phyloP scores from a whole-genome alignment of 2,797 vertebrate species.

The Strix occidentalis region DNA sequence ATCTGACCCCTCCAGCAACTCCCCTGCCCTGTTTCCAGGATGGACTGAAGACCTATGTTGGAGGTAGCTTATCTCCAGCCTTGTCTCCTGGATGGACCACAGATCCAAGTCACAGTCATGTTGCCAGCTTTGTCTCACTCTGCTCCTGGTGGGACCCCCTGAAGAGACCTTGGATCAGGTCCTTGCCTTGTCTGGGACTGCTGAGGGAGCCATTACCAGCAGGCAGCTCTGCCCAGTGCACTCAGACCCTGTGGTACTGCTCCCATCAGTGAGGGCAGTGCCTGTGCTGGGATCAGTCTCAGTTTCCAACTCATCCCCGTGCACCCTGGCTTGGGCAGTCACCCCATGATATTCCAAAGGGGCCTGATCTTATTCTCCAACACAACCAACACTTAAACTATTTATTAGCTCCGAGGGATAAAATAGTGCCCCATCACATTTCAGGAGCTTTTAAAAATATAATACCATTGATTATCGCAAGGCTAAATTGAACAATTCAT shows the following conservation, averaged over 20 bases:
- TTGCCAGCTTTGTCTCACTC: background rate
- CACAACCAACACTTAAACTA: background rate
- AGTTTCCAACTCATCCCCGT: background rate
- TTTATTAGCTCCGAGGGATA: background rate
- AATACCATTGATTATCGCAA: background rate
- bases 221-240: background rate
- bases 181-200: background rate
- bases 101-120: background rate
- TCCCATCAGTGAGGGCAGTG: background rate
- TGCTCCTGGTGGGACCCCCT: background rate
- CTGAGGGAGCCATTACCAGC: background rate
- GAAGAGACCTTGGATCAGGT: background rate
- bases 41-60: background rate
- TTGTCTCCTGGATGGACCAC: background rate
- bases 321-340: background rate
- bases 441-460: background rate
- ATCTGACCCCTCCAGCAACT: background rate
- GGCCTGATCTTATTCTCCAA: background rate
- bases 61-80: background rate
- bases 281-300: background rate
- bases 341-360: background rate
- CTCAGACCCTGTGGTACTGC: background rate
- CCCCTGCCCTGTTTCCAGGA: background rate
- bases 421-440: background rate
- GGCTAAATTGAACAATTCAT: background rate